Percentiles rank a stretch among this genome's conserved stretches.
Conservation (phyloP, 2,797 vertebrate species). For the Distichodus sexfasciatus region DNA sequence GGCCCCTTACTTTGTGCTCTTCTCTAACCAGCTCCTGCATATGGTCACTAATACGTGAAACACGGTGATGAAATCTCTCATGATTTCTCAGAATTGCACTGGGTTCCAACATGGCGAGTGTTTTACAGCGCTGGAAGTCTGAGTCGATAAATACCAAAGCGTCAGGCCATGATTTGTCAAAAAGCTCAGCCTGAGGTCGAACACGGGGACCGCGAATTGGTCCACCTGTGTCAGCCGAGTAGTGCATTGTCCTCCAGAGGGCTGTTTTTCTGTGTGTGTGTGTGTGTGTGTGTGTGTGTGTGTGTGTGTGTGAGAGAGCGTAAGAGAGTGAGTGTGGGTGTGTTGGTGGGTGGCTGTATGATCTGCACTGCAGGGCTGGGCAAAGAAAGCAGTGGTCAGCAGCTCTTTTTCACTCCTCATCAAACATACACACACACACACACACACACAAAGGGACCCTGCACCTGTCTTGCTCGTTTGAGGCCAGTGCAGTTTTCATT, state of each 20-base stretch:
- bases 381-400: neutral
- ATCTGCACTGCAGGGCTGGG: conserved; percentile 8
- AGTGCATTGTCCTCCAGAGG: conserved; percentile 29
- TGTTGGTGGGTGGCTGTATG: conserved; percentile 10
- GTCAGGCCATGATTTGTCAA: neutral
- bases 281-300: conserved; percentile 22
- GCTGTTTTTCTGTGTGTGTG: conserved; percentile 9
- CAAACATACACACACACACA: neutral
- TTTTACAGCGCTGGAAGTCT: neutral
- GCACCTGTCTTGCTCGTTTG: no score
- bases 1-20: no score
- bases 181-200: neutral
- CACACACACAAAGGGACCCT: neutral
- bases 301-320: no score
- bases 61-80: no score
- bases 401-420: neutral
- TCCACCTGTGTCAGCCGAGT: neutral
- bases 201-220: conserved; percentile 8
- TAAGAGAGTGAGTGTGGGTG: conserved; percentile 4
- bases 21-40: no score
- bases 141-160: neutral
- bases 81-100: no score
- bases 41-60: no score
- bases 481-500: no score
- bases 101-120: neutral